Base-by-base conservation (phyloP, 2,113 vertebrate species). In the Entomyzon cyanotis region DNA sequence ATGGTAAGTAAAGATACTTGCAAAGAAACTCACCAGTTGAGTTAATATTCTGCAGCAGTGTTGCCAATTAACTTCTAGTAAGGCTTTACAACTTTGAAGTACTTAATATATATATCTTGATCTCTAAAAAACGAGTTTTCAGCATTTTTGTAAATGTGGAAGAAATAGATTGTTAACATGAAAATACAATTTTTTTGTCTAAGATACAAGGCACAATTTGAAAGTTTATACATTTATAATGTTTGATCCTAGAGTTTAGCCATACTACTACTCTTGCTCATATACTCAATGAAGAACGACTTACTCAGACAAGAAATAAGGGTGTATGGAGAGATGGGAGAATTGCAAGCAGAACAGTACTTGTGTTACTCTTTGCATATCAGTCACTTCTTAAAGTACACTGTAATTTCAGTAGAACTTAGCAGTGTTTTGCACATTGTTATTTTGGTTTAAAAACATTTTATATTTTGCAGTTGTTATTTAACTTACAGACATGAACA, bases 401-500 rank as follows among this genome's bases (percentile, higher is more conserved):
- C 47, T 71, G 35, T 47, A 44, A 8, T 84, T 81, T 87, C 68
- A 31, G 44, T 59, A 41, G 73, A 75, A 33, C 31, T 93, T 84
- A 4, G 7, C 55, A 74, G 64, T 49, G 35, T 49, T 84, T 81
- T 78, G 42, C 47, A 47, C 1, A 0, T 70, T 75, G 7, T 78
- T 62, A 28, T 4, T 42, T 78, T 55, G 47, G 55, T 91, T 95
- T 71, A 59, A 87, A 93, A 93, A 63, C 21, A 59, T 73, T 80
- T 70, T 84, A 28, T 78, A 67, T 27, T 92, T 81, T 41, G 33
- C 68, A 74, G 39, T 84, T 50, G 50, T 94, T 95, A 60, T 70
- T 94, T 93, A 87, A 92, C 33, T 93, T 84, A 65, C 23, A 90
- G 76, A 70, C 50, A 52, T 11, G 86, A 90, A 78, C 89, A 75